These are phyloP conservation scores for Mesoligia furuncula DNA, from an alignment of 2,888 invertebrate species.

Conservation along the genomic window DNA sequence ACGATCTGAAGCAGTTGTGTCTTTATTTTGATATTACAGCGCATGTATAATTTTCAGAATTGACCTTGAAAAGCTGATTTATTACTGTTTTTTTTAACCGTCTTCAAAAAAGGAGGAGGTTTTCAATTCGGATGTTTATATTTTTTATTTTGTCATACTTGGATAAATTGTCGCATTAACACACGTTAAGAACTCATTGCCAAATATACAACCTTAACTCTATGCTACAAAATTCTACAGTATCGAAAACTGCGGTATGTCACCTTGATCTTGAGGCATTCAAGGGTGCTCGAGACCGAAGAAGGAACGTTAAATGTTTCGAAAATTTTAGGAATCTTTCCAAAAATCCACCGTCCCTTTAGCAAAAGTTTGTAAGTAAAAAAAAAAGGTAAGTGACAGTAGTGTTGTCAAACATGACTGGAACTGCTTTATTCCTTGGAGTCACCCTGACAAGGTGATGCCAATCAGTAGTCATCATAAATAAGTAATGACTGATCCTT, in stretches of 20 bases:
- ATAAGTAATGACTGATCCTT: conserved; percentile 14
- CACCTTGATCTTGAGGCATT: not conserved
- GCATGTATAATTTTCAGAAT: too few species aligned
- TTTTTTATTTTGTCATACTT: too few species aligned
- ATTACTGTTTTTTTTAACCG: too few species aligned
- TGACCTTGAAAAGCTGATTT: too few species aligned
- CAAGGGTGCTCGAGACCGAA: not conserved
- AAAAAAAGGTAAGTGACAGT: not conserved
- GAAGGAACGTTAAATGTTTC: not conserved
- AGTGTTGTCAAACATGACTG: not conserved
- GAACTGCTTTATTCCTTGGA: not conserved
- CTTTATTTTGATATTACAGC: too few species aligned
- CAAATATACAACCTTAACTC: not conserved
- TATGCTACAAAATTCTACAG: not conserved
- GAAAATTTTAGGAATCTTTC: conserved; percentile 10
- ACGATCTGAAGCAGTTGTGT: too few species aligned
- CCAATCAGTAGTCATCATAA: conserved; percentile 36
- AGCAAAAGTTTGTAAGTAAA: not conserved
- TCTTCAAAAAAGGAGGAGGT: too few species aligned
- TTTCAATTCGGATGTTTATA: too few species aligned
- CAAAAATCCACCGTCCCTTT: conserved; percentile 4
- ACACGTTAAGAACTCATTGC: not conserved
- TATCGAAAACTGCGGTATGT: conserved; percentile 1
- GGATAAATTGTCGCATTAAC: too few species aligned
- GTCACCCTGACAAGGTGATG: conserved; percentile 18